Conservation (phyloP, 2,797 vertebrate species). For the Rhinatrema bivittatum region DNA sequence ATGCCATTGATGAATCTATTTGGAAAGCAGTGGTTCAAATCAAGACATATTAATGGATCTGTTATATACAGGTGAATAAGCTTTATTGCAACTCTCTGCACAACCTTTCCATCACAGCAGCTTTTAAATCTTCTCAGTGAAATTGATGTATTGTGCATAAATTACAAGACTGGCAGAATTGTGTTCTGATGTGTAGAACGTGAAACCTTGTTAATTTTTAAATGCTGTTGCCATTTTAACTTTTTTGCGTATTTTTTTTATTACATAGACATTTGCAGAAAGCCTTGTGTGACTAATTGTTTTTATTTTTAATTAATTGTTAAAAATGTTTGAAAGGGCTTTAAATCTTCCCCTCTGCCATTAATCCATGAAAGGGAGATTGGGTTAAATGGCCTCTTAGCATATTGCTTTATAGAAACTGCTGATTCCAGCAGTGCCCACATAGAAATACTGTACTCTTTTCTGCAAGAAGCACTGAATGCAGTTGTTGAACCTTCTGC, state of each 20-base stretch:
- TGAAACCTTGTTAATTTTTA: constrained; percentile 38
- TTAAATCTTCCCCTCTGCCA: constrained; percentile 49
- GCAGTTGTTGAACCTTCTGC: constrained; percentile 36
- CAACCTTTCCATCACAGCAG: constrained; percentile 14
- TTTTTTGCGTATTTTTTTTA: too few relatives aligned
- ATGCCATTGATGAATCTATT: too few relatives aligned
- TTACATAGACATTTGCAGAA: constrained; percentile 25
- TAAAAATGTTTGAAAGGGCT: constrained; percentile 51
- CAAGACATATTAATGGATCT: constrained; percentile 8
- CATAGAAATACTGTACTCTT: constrained; percentile 51
- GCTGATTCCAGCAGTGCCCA: constrained; percentile 55
- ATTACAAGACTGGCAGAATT: constrained; percentile 27
- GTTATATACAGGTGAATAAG: constrained; percentile 12
- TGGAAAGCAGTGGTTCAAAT: constrained; percentile 4
- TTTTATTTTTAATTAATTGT: constrained; percentile 55
- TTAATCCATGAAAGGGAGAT: constrained; percentile 49
- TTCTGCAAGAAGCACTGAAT: constrained; percentile 50
- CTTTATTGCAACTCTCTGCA: background rate
- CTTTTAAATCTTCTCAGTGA: constrained; percentile 26
- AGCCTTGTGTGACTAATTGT: constrained; percentile 42
- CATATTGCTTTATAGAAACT: constrained; percentile 59
- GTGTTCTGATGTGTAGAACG: constrained; percentile 26
- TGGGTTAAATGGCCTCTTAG: constrained; percentile 52
- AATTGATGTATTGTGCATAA: constrained; percentile 23
- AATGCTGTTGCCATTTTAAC: constrained; percentile 32